A percentile compares a stretch with the other conserved stretches of the same genome.
phyloP scores from a whole-genome alignment of 1,140 invertebrate species.

The Scaptomyza hsui region DNA sequence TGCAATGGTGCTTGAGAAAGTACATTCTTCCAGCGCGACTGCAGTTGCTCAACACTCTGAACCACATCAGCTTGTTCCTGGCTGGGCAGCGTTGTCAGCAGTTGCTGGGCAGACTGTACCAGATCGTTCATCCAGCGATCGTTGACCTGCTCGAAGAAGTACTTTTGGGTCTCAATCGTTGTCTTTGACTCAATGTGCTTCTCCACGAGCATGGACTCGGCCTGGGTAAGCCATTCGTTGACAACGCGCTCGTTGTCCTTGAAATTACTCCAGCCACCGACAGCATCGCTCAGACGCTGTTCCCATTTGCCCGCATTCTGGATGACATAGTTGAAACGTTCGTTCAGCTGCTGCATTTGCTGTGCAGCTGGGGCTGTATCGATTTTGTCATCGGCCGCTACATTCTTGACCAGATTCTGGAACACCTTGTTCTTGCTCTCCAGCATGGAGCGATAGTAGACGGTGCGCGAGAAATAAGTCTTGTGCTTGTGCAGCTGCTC shows the following conservation, averaged over 20 bases:
- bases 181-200: slow-evolving; percentile 92
- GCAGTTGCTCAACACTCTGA: slow-evolving; percentile 89
- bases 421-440: slow-evolving; percentile 98
- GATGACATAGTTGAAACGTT: slow-evolving; percentile 91
- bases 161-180: slow-evolving; percentile 91
- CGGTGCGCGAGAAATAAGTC: slow-evolving; percentile 92
- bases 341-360: slow-evolving; percentile 91
- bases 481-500: slow-evolving; percentile 92
- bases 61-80: slow-evolving; percentile 88
- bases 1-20: slow-evolving; percentile 92
- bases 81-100: slow-evolving; percentile 88
- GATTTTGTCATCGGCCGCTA: slow-evolving; percentile 89
- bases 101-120: slow-evolving; percentile 90
- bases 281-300: slow-evolving; percentile 90
- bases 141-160: slow-evolving; percentile 93
- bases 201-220: slow-evolving; percentile 92
- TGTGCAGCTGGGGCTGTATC: slow-evolving; percentile 89
- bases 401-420: slow-evolving; percentile 92
- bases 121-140: slow-evolving; percentile 93
- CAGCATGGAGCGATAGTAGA: slow-evolving; percentile 96
- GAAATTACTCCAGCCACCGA: slow-evolving; percentile 94
- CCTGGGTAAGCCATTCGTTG: slow-evolving; percentile 93
- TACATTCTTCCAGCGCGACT: slow-evolving; percentile 91
- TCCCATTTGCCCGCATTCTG: slow-evolving; percentile 91
- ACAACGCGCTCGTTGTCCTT: slow-evolving; percentile 91